Percentiles rank a stretch among this genome's conserved stretches.
Conservation (phyloP, 2,113 vertebrate genomes). For the Boulengeromyrus knoepffleri region DNA sequence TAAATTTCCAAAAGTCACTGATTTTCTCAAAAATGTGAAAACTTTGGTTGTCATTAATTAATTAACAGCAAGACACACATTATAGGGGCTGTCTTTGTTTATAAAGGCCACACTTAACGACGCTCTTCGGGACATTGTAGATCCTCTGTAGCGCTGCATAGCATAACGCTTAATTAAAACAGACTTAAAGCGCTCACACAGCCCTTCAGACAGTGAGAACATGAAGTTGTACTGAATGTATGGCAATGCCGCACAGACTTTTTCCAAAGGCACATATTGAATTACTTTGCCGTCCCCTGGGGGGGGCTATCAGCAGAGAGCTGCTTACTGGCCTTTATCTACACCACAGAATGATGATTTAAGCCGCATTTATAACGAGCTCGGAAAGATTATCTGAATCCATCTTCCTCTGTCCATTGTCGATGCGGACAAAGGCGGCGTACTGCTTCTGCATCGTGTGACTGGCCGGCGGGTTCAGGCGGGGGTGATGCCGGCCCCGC, state of each 20-base stretch:
- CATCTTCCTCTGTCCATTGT: constrained; percentile 13
- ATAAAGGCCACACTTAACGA: neutral
- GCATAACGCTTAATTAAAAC: neutral
- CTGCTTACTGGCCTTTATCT: neutral
- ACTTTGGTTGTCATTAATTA: neutral
- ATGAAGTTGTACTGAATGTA: too few species aligned
- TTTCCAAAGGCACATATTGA: constrained; percentile 1
- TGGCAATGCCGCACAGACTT: neutral
- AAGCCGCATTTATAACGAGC: neutral
- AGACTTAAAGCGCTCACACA: too few species aligned
- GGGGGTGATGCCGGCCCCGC: neutral
- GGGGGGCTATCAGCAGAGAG: neutral
- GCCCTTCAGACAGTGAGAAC: neutral
- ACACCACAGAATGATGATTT: neutral
- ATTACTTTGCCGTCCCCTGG: constrained; percentile 2
- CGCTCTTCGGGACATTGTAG: neutral
- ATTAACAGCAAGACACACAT: neutral
- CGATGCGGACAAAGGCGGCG: neutral
- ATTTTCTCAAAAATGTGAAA: neutral
- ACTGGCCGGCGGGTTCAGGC: neutral
- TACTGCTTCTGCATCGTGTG: neutral
- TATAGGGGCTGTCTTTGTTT: neutral
- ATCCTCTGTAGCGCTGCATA: neutral
- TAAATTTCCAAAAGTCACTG: neutral
- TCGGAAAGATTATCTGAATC: constrained; percentile 2